These are phyloP conservation scores for Tenthredo scrophulariae DNA, from an alignment of 2,888 invertebrate genomes.

Conservation along the genomic window DNA sequence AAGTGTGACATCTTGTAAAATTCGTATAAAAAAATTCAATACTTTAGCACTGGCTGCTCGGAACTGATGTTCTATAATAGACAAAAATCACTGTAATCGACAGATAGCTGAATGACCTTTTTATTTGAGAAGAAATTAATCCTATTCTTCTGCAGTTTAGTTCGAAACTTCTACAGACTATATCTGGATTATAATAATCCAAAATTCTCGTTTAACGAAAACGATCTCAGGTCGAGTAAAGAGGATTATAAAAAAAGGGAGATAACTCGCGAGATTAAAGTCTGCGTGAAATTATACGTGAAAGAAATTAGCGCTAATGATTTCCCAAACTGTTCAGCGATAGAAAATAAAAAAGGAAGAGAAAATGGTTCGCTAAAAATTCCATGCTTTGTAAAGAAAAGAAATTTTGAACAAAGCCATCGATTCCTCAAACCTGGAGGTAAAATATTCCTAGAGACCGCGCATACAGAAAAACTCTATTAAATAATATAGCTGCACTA, in stretches of 20 bases:
- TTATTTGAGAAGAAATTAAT: not conserved
- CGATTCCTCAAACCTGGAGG: not conserved
- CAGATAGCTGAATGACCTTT: not conserved
- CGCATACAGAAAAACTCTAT: not conserved
- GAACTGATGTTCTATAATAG: not conserved
- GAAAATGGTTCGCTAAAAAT: not conserved
- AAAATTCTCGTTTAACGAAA: not conserved
- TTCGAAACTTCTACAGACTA: not conserved
- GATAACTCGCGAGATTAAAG: not conserved
- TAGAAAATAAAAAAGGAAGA: not conserved
- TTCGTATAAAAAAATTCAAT: slow-evolving; percentile 1
- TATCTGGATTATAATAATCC: not conserved
- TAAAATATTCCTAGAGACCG: not conserved
- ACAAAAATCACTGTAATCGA: not conserved
- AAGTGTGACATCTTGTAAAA: not conserved
- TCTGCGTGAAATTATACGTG: not conserved
- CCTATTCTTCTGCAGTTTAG: not conserved
- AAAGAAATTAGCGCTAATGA: not conserved
- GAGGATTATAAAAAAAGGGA: not conserved
- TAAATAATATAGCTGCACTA: not conserved
- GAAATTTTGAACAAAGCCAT: not conserved
- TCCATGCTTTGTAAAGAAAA: not conserved
- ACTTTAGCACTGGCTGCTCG: not conserved
- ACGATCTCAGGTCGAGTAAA: not conserved
- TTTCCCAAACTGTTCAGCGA: not conserved